A percentile compares a stretch with the other conserved stretches of the same genome.
Conservation (phyloP, 2,113 vertebrate species). For the human (Homo sapiens) region DNA sequence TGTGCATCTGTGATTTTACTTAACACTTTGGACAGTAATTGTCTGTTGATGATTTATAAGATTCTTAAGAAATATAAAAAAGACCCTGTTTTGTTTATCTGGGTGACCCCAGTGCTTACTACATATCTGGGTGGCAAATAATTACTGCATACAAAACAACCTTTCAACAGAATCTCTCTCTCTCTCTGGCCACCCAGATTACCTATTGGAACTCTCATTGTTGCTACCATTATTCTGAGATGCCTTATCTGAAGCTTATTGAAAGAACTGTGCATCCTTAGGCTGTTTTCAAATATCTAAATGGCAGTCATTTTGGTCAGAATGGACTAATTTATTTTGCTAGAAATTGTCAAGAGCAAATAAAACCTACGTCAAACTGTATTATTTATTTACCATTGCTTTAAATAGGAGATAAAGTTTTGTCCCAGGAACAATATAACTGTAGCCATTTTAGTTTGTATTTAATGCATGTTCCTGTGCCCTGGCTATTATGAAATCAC, state of each 20-base stretch:
- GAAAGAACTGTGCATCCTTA: background rate
- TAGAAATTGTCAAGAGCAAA: background rate
- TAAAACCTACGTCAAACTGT: background rate
- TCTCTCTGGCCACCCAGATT: background rate
- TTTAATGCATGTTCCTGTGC: no score
- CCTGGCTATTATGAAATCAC: background rate
- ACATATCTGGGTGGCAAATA: background rate
- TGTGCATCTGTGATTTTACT: rapidly evolving
- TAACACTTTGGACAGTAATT: background rate
- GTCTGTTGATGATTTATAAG: background rate
- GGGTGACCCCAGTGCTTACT: background rate
- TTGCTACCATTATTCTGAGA: no score
- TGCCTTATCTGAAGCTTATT: background rate
- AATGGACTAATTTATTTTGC: background rate
- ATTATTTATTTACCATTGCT: background rate
- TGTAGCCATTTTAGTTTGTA: background rate
- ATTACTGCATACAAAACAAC: background rate
- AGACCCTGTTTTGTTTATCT: background rate
- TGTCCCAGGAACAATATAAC: background rate
- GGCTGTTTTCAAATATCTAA: background rate
- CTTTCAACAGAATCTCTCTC: background rate
- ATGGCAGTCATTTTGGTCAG: background rate
- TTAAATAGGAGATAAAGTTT: background rate
- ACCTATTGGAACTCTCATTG: no score
- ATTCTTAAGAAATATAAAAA: background rate